Base-by-base conservation (phyloP, 2,797 vertebrate species). In the Etheostoma nigrum region DNA sequence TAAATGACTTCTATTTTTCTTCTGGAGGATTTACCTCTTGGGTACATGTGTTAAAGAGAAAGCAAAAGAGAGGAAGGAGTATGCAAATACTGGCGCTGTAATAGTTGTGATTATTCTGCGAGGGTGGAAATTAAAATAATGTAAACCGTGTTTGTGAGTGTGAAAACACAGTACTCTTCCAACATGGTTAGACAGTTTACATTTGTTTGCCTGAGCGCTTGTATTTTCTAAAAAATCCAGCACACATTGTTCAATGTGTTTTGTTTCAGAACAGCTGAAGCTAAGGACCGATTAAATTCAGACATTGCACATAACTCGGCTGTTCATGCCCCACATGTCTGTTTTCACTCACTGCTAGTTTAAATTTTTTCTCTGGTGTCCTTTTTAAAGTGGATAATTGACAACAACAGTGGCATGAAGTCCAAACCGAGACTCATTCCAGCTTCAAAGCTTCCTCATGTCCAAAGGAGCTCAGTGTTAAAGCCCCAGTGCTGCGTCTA, bases 371-470 rank as follows among this genome's bases (percentile, higher is more conserved):
- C 70, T 76, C 54, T 48, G 66, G 60, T 82, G 74, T 90, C 72
- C 62, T 78, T 79, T 91, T 91, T 77, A 91, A 92, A 91, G 81
- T 91, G 80, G 87, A 85, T 94, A 91, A 92, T 87, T 88, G 87
- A 93, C 88, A 90, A 88, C 90, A 92, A 86, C 88, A 90, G 88
- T 72, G 55, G 79, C 74, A 64, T 88, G 86, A 91, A 89, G 79
- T 89, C 88, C 84, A 90, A 89, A 88, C 79, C 70, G n/a, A 78
- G 78, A 72, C 67, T 86, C 79, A 79, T 85, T 91, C 85, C 78
- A 79, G 84, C 89, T 90, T 93, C 91, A 93, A 93, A 93, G 91
- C 88, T 45, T 87, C 72, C 72, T 83, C 55, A 63, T 71, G 66
- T 90, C 88, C 86, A 88, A 80, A 92, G 83, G 78, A 89, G 88